phyloP scores from a whole-genome alignment of 35 echinoderm and acorn worm species.

The Chiridota heheva region DNA sequence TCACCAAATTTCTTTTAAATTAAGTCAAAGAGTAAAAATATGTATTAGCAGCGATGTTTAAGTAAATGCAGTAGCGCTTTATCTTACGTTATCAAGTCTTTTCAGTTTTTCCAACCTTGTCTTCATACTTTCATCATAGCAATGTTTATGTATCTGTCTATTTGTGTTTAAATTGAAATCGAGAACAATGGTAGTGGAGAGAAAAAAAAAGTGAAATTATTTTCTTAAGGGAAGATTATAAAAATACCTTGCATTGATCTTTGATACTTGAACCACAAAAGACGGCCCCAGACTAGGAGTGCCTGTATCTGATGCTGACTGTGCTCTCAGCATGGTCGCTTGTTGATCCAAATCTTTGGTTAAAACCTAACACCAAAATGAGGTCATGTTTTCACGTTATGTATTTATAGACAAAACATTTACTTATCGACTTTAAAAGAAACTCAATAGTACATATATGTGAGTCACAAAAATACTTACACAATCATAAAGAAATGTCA shows the following conservation, averaged over 20 bases:
- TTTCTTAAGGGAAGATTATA: too few relatives aligned
- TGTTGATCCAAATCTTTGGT: conserved; percentile 83
- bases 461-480: neutral
- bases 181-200: neutral
- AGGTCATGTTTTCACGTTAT: neutral
- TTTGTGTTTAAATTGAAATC: neutral
- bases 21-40: too few relatives aligned
- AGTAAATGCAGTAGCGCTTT: neutral
- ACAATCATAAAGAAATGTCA: neutral
- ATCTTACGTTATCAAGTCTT: neutral
- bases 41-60: too few relatives aligned
- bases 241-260: conserved; percentile 95
- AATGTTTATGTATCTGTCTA: neutral
- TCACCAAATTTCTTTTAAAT: too few relatives aligned
- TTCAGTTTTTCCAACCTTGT: neutral
- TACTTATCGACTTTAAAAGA: neutral
- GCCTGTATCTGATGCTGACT: conserved; percentile 35
- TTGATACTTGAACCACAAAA: conserved; percentile 72
- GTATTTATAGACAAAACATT: neutral
- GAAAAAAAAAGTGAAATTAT: neutral
- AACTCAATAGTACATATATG: neutral
- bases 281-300: conserved; percentile 42
- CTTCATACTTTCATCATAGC: neutral
- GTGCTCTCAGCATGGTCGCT: conserved; percentile 66
- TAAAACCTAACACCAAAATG: conserved; percentile 29